Evolutionary conservation across 2,113 vertebrate species (phyloP), one percentile per base, ranked within the genome.

Genomic region (Nicator chloris): DNA sequence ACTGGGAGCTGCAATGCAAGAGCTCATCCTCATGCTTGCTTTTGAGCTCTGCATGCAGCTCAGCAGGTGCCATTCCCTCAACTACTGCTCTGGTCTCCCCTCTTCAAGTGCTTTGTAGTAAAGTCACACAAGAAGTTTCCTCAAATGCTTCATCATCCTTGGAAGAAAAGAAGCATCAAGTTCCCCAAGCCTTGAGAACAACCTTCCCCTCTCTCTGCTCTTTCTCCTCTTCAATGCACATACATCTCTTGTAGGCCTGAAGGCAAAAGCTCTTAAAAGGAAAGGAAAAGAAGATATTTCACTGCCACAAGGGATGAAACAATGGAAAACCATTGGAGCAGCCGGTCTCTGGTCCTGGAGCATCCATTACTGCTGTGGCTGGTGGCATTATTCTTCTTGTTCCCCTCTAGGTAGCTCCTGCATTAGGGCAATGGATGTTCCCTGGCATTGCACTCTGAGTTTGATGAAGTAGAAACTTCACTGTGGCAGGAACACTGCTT

Each of bases 321-420:
- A 79, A 94, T 45, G 70, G 66, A 80, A 92, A 91, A 69, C 13
- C 31, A 53, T 73, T 70, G 73, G 53, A 86, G 86, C 63, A 71
- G 65, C 47, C 9, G 2, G 40, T 82, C 31, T 93, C 15, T 64
- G 64, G 56, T 84, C 65, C 81, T 72, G 82, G n/a, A 91, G 61
- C 79, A 44, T 68, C 78, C 87, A 84, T 91, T 89, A 76, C 49
- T 42, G 42, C 73, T 2, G 4, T 24, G 39, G 54, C 35, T 64
- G 69, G 17, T 86, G 44, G 80, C 65, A 60, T 33, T 75, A 59
- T 44, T 65, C 33, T 47, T 45, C 28, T 44, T 28, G 4, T 13
- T 78, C 26, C 10, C 15, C 30, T 40, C 19, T 64, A 70, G 40
- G 16, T 71, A 64, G 21, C 28, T 79, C 23, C 51, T 65, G 65